Base-by-base conservation (phyloP, 2,797 vertebrate genomes). In the Psittacula echo region DNA sequence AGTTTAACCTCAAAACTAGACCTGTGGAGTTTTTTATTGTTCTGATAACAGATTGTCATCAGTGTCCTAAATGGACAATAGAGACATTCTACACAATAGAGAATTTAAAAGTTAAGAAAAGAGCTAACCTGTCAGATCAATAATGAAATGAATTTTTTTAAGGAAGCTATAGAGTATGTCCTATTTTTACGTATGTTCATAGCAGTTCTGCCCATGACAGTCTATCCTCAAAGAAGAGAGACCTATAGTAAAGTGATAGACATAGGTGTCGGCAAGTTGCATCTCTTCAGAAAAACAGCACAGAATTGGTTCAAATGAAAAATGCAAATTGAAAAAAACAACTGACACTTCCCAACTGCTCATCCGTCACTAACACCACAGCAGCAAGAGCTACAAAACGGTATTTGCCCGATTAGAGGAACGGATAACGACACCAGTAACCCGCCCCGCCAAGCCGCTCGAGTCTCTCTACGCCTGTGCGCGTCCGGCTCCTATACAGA, bases 361-460 rank as follows among this genome's bases (percentile, higher is more conserved):
- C 30, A 2, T 3, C 6, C 7, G 65, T 41, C 61, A 12, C 2
- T 4, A 10, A 2, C 30, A 2, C 24, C 64, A 0, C 16, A 3
- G 11, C 42, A 11, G 19, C 0, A 17, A 29, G 4, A 5, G 29
- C 72, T 3, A 6, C 29, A 0, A 0, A 5, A 0, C 1, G 7
- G 23, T 1, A 1, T 2, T 4, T 0, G 6, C 14, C 2, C 11
- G 0, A 0, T 1, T 0, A 20, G 4, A 4, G 11, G 17, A 20
- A 45, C 7, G 5, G 6, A 7, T 2, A n/a, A 1, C 0, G 8
- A 3, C 3, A 12, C 0, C 6, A 1, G 1, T 0, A 3, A 16
- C 4, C 7, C 3, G 34, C n/a, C 22, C 14, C 0, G 1, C 56
- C 22, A 17, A 7, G 3, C 29, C 18, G 2, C 51, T 10, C 4